Conservation (phyloP, 1,140 invertebrate genomes). For the Gonatopus flavifemur region DNA sequence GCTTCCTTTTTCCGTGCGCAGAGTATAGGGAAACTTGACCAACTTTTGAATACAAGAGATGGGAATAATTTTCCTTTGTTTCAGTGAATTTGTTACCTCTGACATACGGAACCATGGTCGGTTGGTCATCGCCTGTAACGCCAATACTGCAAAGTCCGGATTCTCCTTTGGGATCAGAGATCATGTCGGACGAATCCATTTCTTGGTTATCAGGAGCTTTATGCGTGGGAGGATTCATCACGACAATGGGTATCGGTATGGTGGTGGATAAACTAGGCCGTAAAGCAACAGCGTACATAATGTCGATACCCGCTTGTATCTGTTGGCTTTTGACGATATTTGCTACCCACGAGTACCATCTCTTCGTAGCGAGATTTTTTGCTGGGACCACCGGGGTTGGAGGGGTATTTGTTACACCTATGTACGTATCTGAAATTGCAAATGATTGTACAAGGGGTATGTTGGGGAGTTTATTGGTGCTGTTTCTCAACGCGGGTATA, state of each 20-base stretch:
- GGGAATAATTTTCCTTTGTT: constrained; percentile 13
- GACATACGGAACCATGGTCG: constrained; percentile 56
- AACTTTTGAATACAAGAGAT: neutral
- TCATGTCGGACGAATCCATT: constrained; percentile 52
- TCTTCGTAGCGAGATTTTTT: constrained; percentile 46
- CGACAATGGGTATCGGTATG: constrained; percentile 33
- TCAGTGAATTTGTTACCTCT: constrained; percentile 59
- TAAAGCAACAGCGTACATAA: constrained; percentile 41
- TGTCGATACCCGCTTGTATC: constrained; percentile 32
- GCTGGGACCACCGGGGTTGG: constrained; percentile 58
- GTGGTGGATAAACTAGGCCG: constrained; percentile 51
- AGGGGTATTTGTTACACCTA: constrained; percentile 54
- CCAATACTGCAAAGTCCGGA: constrained; percentile 48
- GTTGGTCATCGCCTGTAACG: constrained; percentile 60
- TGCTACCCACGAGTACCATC: constrained; percentile 31
- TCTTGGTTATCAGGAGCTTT: constrained; percentile 56
- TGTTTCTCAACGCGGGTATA: constrained; percentile 63
- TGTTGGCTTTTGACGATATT: constrained; percentile 50
- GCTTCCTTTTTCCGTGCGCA: no score
- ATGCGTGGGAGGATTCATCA: constrained; percentile 42
- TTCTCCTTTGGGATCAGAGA: constrained; percentile 44
- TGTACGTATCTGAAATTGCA: constrained; percentile 65
- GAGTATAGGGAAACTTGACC: no score
- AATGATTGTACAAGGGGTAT: constrained; percentile 61
- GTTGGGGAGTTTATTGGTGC: constrained; percentile 56